A percentile compares a stretch with the other conserved stretches of the same genome.
phyloP scores from a whole-genome alignment of 2,797 vertebrate genomes.

The Chlorospingus semifuscus region DNA sequence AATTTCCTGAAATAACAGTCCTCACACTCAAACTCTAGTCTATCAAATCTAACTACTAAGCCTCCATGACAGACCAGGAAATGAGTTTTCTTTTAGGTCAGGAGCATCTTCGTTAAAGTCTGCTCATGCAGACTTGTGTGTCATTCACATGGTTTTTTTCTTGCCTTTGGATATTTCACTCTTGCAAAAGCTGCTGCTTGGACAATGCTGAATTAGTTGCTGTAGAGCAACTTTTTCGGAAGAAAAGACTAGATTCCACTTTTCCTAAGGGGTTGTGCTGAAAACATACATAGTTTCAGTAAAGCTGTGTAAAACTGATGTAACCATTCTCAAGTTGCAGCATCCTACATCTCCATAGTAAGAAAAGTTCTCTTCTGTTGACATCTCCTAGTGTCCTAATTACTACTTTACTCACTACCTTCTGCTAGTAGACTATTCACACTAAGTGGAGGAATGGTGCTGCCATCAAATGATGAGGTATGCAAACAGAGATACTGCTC shows the following conservation, averaged over 20 bases:
- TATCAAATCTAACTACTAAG: not conserved
- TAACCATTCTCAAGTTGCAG: not conserved
- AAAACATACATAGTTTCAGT: not conserved
- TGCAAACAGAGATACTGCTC: not conserved
- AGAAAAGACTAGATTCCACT: not conserved
- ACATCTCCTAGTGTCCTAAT: not conserved
- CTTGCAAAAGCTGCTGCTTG: not conserved
- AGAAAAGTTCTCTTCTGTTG: not conserved
- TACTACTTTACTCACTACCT: not conserved
- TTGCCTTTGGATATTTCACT: not conserved
- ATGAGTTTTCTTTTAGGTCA: not conserved
- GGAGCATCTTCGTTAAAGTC: not conserved
- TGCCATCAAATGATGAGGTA: not conserved
- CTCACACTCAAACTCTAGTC: not conserved
- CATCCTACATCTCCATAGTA: not conserved
- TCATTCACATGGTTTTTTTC: accelerated
- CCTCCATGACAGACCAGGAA: not conserved
- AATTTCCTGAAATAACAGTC: not conserved
- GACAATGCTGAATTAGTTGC: not conserved
- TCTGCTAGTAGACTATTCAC: not conserved
- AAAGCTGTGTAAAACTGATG: not conserved
- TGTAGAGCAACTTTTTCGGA: not conserved
- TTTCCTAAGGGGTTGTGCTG: not conserved
- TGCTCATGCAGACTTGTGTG: not conserved
- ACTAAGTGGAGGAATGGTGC: not conserved